Percentiles rank a stretch among this genome's conserved stretches.
These are phyloP conservation scores for Ellobius talpinus DNA, from an alignment of 2,113 vertebrate species.

Conservation along the genomic window DNA sequence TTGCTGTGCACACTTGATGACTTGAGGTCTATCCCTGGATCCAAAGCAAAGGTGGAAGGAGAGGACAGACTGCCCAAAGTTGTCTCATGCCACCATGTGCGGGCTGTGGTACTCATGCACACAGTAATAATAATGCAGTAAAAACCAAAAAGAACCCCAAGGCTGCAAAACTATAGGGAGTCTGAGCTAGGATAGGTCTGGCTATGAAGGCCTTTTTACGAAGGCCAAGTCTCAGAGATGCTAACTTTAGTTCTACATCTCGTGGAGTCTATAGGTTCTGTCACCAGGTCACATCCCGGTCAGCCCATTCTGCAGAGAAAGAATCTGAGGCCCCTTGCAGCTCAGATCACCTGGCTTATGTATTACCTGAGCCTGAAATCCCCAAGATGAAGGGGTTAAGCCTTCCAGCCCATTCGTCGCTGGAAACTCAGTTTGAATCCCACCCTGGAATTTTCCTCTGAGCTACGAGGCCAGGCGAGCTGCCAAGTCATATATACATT, in stretches of 20 bases:
- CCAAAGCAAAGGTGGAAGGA: neutral
- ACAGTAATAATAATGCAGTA: too few species aligned
- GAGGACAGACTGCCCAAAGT: neutral
- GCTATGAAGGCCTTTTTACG: neutral
- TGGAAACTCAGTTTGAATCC: conserved; percentile 59
- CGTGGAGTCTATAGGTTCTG: accelerated
- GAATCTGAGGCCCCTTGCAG: neutral
- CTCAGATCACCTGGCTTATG: neutral
- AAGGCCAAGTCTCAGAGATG: neutral
- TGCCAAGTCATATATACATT: conserved; percentile 73
- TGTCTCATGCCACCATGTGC: too few species aligned
- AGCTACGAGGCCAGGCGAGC: conserved; percentile 57
- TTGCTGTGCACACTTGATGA: neutral
- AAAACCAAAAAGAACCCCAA: neutral
- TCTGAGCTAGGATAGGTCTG: neutral
- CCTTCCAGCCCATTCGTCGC: neutral
- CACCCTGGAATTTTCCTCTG: conserved; percentile 70
- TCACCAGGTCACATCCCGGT: accelerated
- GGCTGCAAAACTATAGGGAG: neutral
- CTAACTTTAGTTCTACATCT: too few species aligned
- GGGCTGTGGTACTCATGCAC: neutral
- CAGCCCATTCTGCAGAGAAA: neutral
- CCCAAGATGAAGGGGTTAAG: conserved; percentile 50
- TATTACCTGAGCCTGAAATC: neutral
- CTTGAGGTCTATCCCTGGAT: neutral